Conservation (phyloP, 2,888 invertebrate genomes). For the Mesopsocus fuscifrons region DNA sequence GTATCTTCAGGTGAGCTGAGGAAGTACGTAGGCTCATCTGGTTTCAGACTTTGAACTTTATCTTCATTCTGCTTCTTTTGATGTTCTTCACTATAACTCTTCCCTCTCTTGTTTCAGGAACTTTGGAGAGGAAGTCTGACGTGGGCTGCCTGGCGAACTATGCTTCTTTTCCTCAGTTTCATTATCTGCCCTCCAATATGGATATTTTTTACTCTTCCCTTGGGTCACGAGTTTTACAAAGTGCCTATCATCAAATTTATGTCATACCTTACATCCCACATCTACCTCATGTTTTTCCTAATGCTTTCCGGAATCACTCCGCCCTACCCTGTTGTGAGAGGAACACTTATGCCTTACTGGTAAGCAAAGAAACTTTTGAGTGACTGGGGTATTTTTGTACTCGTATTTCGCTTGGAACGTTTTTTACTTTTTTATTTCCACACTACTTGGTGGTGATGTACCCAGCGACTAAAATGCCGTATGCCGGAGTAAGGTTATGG, state of each 20-base stretch:
- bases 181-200: slow-evolving; percentile 91
- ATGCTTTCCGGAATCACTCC: slow-evolving; percentile 79
- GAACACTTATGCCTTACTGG: slow-evolving; percentile 66
- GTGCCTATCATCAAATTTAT: slow-evolving; percentile 99
- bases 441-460: too few species aligned
- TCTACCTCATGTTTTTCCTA: slow-evolving; percentile 88
- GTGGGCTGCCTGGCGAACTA: slow-evolving; percentile 91
- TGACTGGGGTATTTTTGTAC: too few species aligned
- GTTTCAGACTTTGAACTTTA: too few species aligned
- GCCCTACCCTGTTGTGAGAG: slow-evolving; percentile 59
- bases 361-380: too few species aligned
- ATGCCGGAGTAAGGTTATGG: too few species aligned
- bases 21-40: too few species aligned
- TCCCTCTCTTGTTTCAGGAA: slow-evolving; percentile 54
- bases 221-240: slow-evolving; percentile 90
- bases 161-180: slow-evolving; percentile 81
- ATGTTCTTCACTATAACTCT: too few species aligned
- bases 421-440: too few species aligned
- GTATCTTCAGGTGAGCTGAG: slow-evolving; percentile 60
- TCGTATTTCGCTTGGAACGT: too few species aligned
- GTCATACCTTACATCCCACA: slow-evolving; percentile 96
- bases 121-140: slow-evolving; percentile 94
- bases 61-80: too few species aligned
- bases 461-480: too few species aligned
- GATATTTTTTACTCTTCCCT: slow-evolving; percentile 85